Evolutionary conservation across 2,797 vertebrate genomes (phyloP).

Genomic region (Tangara arthus): DNA sequence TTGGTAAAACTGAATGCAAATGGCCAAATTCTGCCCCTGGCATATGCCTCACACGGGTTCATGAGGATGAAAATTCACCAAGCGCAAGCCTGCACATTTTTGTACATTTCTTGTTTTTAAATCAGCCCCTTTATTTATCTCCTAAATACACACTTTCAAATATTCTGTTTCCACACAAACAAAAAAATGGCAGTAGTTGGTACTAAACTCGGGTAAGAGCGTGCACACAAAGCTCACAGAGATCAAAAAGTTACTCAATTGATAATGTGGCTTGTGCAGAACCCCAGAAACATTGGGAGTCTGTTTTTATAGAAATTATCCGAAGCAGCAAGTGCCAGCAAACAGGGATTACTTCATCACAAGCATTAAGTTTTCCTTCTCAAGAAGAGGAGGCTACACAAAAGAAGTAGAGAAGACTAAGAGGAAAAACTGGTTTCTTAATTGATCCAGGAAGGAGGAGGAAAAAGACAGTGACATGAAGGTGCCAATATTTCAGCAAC

Average conservation of each 20-base stretch:
- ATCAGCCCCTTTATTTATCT: neutral
- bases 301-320: conserved; percentile 42
- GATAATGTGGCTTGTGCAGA: neutral
- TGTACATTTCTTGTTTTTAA: neutral
- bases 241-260: neutral
- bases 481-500: conserved; percentile 53
- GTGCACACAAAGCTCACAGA: neutral
- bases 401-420: conserved; percentile 6
- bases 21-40: neutral
- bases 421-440: conserved; percentile 72
- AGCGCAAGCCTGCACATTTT: neutral
- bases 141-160: neutral
- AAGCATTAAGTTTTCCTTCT: conserved; percentile 2
- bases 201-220: neutral
- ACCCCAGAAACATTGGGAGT: neutral
- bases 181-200: neutral
- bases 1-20: neutral
- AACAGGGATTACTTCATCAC: conserved; percentile 54
- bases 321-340: conserved; percentile 42
- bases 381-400: neutral
- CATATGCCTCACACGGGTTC: neutral
- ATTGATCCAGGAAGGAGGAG: conserved; percentile 54
- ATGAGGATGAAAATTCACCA: neutral
- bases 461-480: conserved; percentile 38
- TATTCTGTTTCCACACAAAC: neutral